These are phyloP conservation scores for Ptilonorhynchus violaceus DNA, from an alignment of 2,113 vertebrate genomes.

Conservation along the genomic window DNA sequence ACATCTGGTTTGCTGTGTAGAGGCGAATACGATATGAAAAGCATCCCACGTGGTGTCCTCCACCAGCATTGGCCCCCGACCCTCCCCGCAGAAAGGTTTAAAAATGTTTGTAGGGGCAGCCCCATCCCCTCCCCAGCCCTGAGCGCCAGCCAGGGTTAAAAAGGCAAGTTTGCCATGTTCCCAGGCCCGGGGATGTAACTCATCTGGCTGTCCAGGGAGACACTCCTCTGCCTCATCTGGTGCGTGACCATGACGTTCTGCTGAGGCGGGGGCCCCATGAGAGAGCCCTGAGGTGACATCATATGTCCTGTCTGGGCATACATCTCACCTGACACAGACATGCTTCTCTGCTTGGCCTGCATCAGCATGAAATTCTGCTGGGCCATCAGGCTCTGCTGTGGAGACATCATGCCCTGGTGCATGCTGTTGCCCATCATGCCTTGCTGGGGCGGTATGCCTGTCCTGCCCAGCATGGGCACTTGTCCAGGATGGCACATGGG, in stretches of 20 bases:
- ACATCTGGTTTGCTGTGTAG: constrained; percentile 38
- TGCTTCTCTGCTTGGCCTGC: constrained; percentile 91
- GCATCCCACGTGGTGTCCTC: constrained; percentile 33
- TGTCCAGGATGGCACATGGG: constrained; percentile 89
- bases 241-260: constrained; percentile 92
- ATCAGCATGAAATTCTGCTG: constrained; percentile 98
- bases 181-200: constrained; percentile 85
- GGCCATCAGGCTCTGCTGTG: constrained; percentile 86
- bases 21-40: constrained; percentile 28
- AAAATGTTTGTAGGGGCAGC: background rate
- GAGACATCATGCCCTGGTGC: constrained; percentile 88
- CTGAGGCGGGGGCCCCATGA: constrained; percentile 89
- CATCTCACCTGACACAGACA: constrained; percentile 86
- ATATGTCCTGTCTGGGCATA: constrained; percentile 87
- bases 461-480: constrained; percentile 89
- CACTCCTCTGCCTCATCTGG: constrained; percentile 89
- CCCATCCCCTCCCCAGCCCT: background rate
- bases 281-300: constrained; percentile 89
- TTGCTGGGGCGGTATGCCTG: constrained; percentile 84
- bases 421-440: constrained; percentile 88
- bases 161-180: constrained; percentile 91
- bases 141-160: constrained; percentile 51
- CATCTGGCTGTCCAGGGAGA: constrained; percentile 92
- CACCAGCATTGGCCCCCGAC: background rate
- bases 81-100: background rate